Evolutionary conservation across 2,797 vertebrate genomes (phyloP).

Genomic region (Meda fulgida): DNA sequence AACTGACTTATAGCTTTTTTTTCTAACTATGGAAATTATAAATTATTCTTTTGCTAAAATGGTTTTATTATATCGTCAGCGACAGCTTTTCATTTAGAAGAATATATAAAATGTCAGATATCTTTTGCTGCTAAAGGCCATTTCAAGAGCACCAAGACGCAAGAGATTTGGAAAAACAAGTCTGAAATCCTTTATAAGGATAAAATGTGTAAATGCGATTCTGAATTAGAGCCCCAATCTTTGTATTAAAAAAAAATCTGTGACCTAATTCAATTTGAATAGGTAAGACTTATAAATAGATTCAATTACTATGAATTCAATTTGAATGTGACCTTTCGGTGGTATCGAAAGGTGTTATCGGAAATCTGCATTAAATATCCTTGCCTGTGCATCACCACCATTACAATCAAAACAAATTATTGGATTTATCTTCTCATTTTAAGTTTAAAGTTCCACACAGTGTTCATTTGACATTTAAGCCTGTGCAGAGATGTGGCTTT

Average conservation of each 20-base stretch:
- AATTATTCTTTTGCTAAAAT: slow-evolving; percentile 25
- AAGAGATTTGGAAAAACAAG: slow-evolving; percentile 6
- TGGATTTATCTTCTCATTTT: not conserved
- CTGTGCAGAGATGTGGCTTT: not conserved
- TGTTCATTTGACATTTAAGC: not conserved
- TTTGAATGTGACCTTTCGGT: slow-evolving; percentile 19
- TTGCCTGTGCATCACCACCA: not conserved
- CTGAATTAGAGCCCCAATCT: not conserved
- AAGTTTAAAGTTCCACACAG: not conserved
- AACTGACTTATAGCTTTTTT: not conserved
- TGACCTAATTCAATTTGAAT: slow-evolving; percentile 17
- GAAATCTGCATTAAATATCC: not conserved
- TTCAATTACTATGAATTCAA: slow-evolving; percentile 8
- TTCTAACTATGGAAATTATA: not conserved
- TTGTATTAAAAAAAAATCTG: not conserved
- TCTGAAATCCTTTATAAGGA: slow-evolving; percentile 2
- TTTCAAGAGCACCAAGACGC: slow-evolving; percentile 14
- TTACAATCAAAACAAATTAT: slow-evolving; percentile 13
- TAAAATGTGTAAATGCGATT: not conserved
- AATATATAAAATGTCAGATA: not conserved
- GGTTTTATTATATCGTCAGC: not conserved
- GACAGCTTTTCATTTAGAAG: slow-evolving; percentile 23
- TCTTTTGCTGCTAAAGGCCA: not conserved
- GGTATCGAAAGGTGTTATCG: not conserved
- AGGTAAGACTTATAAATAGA: not conserved